Evolutionary conservation across 30 jellyfish, hydroid and myxozoan genomes (phyloP), one percentile per base, ranked within the genome.

Genomic region (Chironex yamaguchii): DNA sequence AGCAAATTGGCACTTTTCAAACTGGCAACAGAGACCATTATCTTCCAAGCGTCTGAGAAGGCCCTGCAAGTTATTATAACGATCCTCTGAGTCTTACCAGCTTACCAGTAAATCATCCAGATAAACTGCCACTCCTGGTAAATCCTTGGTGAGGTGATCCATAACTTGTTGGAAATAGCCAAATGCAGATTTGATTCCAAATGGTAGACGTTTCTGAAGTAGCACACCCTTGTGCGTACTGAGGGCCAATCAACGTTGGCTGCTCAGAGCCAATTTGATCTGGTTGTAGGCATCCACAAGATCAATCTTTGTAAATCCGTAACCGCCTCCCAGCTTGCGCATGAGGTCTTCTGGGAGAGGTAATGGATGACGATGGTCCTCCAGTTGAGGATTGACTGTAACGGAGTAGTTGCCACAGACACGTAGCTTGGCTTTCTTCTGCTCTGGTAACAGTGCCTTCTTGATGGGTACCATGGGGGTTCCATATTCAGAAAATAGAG

Each of bases 51-150:
- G n/a, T n/a, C n/a, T n/a, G n/a, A n/a, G n/a, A n/a, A n/a, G n/a
- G n/a, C n/a, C n/a, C n/a, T n/a, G n/a, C n/a, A n/a, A n/a, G n/a
- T n/a, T n/a, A n/a, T n/a, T n/a, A n/a, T n/a, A n/a, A n/a, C n/a
- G n/a, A n/a, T n/a, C n/a, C n/a, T n/a, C n/a, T n/a, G n/a, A n/a
- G n/a, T n/a, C n/a, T n/a, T n/a, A n/a, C n/a, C 85, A 21, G 14
- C 90, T 66, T 6, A 66, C 29, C 63, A 81, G 81, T 20, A 28
- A 24, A 28, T 79, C 89, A 20, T 53, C 89, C 3, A 77, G 33
- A 26, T 77, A 77, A 12, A 53, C 83, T 31, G 89, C 89, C 13
- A 77, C 89, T 14, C 89, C 88, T 26, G 89, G 89, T 22, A 77
- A 65, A 34, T 81, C 89, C 0, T 31, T 24, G 49, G 62, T 49